Percentiles rank a stretch among this genome's conserved stretches.
Conservation (phyloP, 2,113 vertebrate genomes). For the Rhadina sibilatrix region DNA sequence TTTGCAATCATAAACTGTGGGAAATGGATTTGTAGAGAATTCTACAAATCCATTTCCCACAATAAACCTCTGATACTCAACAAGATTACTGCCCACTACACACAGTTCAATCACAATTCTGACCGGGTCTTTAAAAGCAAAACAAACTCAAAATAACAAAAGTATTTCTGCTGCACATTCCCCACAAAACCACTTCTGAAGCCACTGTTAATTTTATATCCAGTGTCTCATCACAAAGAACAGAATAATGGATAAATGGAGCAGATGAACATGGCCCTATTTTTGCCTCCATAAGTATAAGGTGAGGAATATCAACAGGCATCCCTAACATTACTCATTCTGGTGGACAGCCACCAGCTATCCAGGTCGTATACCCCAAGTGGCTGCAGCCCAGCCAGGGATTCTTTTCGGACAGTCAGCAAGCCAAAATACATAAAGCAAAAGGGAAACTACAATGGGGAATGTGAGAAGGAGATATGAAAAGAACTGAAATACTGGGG, state of each 20-base stretch:
- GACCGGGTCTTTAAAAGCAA: not conserved
- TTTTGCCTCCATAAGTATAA: not conserved
- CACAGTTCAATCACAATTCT: not conserved
- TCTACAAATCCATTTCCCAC: too few species aligned
- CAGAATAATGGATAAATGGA: not conserved
- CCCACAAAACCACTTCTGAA: not conserved
- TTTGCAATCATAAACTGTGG: not conserved
- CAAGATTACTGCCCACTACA: not conserved
- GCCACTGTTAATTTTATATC: not conserved
- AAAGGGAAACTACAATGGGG: not conserved
- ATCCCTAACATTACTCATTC: not conserved
- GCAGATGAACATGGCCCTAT: not conserved
- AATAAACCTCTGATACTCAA: not conserved
- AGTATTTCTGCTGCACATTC: not conserved
- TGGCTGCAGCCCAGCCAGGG: not conserved
- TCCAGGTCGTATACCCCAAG: not conserved
- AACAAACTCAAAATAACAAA: not conserved
- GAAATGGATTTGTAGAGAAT: too few species aligned
- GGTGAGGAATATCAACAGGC: not conserved
- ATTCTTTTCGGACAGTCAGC: not conserved
- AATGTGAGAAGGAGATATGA: accelerated
- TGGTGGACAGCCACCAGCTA: not conserved
- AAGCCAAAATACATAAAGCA: not conserved
- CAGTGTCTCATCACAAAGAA: not conserved
- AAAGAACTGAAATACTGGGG: not conserved